These are phyloP conservation scores for Pyxicephalus adspersus DNA, from an alignment of 2,113 vertebrate genomes.

Conservation along the genomic window DNA sequence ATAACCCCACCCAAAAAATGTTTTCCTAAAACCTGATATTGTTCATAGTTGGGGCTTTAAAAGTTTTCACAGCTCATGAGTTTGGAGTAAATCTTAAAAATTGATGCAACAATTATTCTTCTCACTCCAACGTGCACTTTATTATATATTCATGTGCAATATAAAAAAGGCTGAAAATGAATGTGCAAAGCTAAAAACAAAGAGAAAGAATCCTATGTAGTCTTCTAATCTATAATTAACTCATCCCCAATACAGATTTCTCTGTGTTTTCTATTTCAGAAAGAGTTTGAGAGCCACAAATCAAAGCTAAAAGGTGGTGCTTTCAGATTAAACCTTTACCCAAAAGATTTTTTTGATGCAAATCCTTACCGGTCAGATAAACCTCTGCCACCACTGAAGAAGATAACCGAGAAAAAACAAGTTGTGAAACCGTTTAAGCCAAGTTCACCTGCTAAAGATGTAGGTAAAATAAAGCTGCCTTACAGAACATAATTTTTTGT, in stretches of 20 bases:
- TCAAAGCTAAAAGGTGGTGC: slow-evolving; percentile 75
- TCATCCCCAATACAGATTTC: not conserved
- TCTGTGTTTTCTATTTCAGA: slow-evolving; percentile 68
- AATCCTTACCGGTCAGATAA: slow-evolving; percentile 80
- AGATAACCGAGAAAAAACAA: slow-evolving; percentile 53
- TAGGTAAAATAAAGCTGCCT: slow-evolving; percentile 55
- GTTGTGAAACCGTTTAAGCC: slow-evolving; percentile 77
- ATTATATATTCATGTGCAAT: too few relatives aligned
- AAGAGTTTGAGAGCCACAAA: slow-evolving; percentile 68
- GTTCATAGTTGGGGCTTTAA: too few relatives aligned
- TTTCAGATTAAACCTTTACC: slow-evolving; percentile 81
- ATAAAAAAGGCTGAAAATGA: not conserved
- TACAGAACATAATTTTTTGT: too few relatives aligned
- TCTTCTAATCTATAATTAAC: not conserved
- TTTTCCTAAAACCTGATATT: too few relatives aligned
- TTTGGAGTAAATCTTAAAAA: too few relatives aligned
- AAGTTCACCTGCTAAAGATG: slow-evolving; percentile 83
- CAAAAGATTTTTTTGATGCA: slow-evolving; percentile 80
- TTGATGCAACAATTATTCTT: too few relatives aligned
- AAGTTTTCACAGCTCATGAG: too few relatives aligned
- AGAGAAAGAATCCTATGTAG: not conserved
- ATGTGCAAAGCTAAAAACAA: too few relatives aligned
- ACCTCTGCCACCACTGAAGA: slow-evolving; percentile 71
- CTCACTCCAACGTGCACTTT: too few relatives aligned
- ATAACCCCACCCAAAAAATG: too few relatives aligned